Evolutionary conservation across 2,797 vertebrate genomes (phyloP), one percentile per base, ranked within the genome.

Genomic region (Lagorchestes hirsutus): DNA sequence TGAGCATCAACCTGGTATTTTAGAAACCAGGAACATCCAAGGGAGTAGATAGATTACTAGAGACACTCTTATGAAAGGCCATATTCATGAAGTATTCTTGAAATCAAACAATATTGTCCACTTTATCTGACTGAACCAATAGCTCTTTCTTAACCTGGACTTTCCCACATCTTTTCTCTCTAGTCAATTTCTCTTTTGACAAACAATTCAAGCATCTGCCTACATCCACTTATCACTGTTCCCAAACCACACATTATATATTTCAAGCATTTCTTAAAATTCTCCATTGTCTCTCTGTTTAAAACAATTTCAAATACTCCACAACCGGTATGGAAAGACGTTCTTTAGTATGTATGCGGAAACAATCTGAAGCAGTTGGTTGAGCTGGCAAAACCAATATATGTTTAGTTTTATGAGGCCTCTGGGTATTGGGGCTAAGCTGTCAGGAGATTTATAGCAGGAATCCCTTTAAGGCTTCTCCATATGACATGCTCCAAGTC

Each of bases 391-490:
- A 46, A 82, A 82, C 74, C 40, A 82, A 82, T 82, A 46, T 87
- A 28, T 87, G 74, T 87, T 87, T 87, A 87, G 40, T 87, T 87
- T 50, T 50, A 22, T 18, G 93, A 29, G 46, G 29, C n/a, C 54
- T 18, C 0, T 2, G 56, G 54, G 13, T 92, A 92, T 74, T 91
- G 74, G 2, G 31, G 59, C 40, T 34, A 58, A 18, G 90, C n/a
- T n/a, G n/a, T 4, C 58, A 58, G 93, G 22, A 95, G 55, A 5
- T 96, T 93, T 93, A 59, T 27, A 55, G 58, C 56, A 93, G 87
- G 28, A 92, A 87, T 59, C 55, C 1, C 67, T 52, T 90, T 93
- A 92, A 87, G 40, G 14, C 55, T 50, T 62, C 54, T 52, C 92
- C 91, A 40, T 13, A 90, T 91, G 50, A 91, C 31, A 90, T 95